phyloP scores from a whole-genome alignment of 2,797 vertebrate genomes.

The Dendrocincla fuliginosa region DNA sequence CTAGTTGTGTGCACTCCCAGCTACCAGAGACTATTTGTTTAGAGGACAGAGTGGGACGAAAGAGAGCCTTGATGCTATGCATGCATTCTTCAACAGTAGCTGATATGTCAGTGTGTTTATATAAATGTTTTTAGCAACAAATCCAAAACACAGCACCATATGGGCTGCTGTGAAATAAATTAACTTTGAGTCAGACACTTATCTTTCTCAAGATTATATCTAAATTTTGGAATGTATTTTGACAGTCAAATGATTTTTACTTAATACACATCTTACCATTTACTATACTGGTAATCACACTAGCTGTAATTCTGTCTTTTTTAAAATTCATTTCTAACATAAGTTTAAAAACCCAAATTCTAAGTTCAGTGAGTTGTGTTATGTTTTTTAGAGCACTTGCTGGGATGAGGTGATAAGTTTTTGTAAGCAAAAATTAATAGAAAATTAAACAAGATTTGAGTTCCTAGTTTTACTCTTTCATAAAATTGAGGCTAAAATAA shows the following conservation, averaged over 20 bases:
- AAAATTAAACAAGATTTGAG: background rate
- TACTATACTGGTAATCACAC: background rate
- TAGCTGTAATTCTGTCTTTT: background rate
- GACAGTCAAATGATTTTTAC: background rate
- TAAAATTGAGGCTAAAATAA: background rate
- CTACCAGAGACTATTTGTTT: background rate
- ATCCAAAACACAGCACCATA: background rate
- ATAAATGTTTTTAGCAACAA: background rate
- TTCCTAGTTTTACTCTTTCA: background rate
- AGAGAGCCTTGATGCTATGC: background rate
- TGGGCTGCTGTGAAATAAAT: background rate
- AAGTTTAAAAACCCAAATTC: background rate
- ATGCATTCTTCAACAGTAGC: background rate
- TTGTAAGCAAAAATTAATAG: background rate
- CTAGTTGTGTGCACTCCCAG: background rate
- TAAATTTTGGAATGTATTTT: background rate
- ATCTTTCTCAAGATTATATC: background rate
- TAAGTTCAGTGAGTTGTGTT: background rate
- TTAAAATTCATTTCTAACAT: background rate
- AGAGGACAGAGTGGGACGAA: background rate
- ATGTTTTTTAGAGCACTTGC: background rate
- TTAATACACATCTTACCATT: background rate
- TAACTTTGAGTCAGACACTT: background rate
- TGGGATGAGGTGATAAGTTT: background rate
- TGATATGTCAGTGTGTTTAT: background rate